phyloP scores from a whole-genome alignment of 2,888 invertebrate species.

The Stenichneumon culpator region DNA sequence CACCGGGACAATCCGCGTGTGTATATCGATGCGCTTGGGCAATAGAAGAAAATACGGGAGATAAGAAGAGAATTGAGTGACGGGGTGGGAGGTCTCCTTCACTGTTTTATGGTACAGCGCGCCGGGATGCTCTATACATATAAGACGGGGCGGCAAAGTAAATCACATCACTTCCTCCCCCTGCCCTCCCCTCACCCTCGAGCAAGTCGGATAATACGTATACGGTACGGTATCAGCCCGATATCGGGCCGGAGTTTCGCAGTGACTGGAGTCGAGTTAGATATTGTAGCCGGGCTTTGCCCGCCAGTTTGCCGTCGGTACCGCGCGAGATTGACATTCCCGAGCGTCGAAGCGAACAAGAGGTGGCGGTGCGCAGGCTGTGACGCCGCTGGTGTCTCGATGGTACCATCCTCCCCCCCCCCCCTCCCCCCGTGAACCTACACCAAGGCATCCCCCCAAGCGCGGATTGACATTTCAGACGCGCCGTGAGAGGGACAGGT shows the following conservation, averaged over 20 bases:
- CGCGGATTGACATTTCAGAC: constrained; percentile 66
- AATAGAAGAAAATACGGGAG: background rate
- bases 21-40: background rate
- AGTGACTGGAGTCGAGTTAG: constrained; percentile 46
- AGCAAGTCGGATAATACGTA: background rate
- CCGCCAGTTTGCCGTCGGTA: constrained; percentile 54
- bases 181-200: background rate
- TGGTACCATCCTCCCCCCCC: background rate
- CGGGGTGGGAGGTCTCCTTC: background rate
- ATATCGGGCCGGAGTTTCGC: constrained; percentile 27
- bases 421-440: constrained; percentile 10
- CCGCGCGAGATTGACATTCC: constrained; percentile 65
- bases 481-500: constrained; percentile 19
- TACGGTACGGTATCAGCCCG: background rate
- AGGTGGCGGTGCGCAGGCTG: constrained; percentile 61
- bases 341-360: constrained; percentile 62
- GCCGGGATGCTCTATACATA: background rate
- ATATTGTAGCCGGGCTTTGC: constrained; percentile 43
- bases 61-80: constrained; percentile 8
- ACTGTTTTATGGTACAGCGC: background rate
- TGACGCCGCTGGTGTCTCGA: constrained; percentile 61
- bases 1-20: constrained; percentile 1
- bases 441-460: constrained; percentile 46
- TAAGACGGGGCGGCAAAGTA: background rate
- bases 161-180: background rate